These are phyloP conservation scores for Capromys pilorides DNA, from an alignment of 2,797 vertebrate genomes.

Conservation along the genomic window DNA sequence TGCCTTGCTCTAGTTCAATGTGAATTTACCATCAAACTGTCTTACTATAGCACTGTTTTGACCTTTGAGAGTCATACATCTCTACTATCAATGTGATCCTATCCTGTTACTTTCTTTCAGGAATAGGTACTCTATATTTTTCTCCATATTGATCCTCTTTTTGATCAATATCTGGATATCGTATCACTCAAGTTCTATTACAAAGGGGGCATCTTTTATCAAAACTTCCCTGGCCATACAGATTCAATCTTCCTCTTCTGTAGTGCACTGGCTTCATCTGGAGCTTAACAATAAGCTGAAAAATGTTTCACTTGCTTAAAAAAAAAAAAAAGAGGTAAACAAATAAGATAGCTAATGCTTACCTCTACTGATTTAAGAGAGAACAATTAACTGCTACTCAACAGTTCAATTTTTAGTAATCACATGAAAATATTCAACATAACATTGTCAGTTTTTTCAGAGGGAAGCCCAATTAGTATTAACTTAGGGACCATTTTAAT, in stretches of 20 bases:
- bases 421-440: constrained; percentile 5
- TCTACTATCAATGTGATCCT: background rate
- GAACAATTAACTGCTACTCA: constrained; percentile 38
- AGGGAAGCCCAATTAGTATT: constrained; percentile 3
- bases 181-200: background rate
- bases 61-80: background rate
- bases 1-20: background rate
- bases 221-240: constrained; percentile 6
- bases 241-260: constrained; percentile 27
- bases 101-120: background rate
- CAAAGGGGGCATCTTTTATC: background rate
- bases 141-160: background rate
- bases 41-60: background rate
- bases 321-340: constrained; percentile 17
- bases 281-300: constrained; percentile 34
- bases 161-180: constrained; percentile 9
- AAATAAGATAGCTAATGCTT: background rate
- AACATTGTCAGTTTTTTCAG: constrained; percentile 33
- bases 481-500: constrained; percentile 5
- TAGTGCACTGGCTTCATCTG: background rate
- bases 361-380: constrained; percentile 16
- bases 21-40: background rate
- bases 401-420: constrained; percentile 34
- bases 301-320: constrained; percentile 49
- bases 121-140: background rate